Base-by-base conservation (phyloP, 2,888 invertebrate genomes). In the Podotricha telesiphe region DNA sequence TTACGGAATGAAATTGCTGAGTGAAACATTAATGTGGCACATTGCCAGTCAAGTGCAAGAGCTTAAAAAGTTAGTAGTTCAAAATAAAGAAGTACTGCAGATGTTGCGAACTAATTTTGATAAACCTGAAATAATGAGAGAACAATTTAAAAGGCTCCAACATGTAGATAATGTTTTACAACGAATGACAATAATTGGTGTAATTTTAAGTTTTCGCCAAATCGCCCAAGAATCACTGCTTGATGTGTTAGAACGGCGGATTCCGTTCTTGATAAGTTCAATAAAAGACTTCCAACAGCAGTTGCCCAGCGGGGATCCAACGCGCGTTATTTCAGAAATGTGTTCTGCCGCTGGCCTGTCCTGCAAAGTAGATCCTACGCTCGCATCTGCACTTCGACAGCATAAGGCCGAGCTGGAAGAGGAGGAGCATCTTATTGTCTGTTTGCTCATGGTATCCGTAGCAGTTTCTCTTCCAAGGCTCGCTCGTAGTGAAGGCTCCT, bases 1-100 rank as follows among this genome's bases (percentile, higher is more conserved):
- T 0, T 99, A 99, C 84, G 99, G 99, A 6, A 99, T 99, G 95
- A 99, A 99, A 82, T 95, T 98, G 79, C 89, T 99, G 66, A 98
- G 98, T 82, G 99, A 99, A 90, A 97, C 98, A 15, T 93, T 99
- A 15, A 99, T 99, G 97, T 98, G 99, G 98, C 99, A 99, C 83
- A 98, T 99, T 76, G 97, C 99, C 13, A 98, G 98, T 84, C 99
- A 99, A 93, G 98, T 99, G 13, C 97, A 98, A 79, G 99, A 99
- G 85, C 89, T 99, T 45, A 99, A 99, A 87, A 96, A 96, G 73
- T 91, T 99, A 70, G 99, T 99, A 0, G 95, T 97, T 42, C 94
- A 96, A 67, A 99, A 99, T 86, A 98, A 98, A 83, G 99, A 99
- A 75, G 96, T 98, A 15, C 93, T 99, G 10, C 95, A 97, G 71